Percentiles rank a stretch among this genome's conserved stretches.
Evolutionary conservation across 2,797 vertebrate species (phyloP).

Genomic region (Petrocephalus schoutedeni): DNA sequence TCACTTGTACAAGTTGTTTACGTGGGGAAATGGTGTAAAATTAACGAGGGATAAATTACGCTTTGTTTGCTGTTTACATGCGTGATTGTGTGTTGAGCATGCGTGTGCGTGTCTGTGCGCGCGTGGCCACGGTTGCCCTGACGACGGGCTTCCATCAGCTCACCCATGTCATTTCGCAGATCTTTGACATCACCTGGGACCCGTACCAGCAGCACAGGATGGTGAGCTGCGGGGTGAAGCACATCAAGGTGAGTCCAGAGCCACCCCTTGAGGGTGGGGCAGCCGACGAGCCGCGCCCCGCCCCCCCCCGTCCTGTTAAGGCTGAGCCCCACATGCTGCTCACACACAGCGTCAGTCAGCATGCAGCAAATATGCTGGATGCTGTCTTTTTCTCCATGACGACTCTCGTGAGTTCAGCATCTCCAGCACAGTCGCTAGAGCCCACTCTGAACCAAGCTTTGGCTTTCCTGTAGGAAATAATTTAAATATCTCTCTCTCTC

Average conservation of each 20-base stretch:
- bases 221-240: conserved; percentile 94
- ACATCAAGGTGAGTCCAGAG: conserved; percentile 84
- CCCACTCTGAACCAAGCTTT: not conserved
- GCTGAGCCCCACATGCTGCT: not conserved
- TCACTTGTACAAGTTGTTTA: not conserved
- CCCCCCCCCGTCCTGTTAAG: not conserved
- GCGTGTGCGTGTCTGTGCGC: not conserved
- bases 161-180: conserved; percentile 57
- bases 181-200: conserved; percentile 95
- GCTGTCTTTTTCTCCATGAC: not conserved
- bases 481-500: not conserved
- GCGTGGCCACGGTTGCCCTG: not conserved
- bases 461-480: not conserved
- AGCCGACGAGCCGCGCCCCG: not conserved
- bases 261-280: not conserved
- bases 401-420: not conserved
- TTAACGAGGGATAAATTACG: not conserved
- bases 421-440: not conserved
- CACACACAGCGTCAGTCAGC: not conserved
- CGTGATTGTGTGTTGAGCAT: not conserved
- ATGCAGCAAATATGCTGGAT: not conserved
- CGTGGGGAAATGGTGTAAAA: not conserved
- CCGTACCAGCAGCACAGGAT: conserved; percentile 76
- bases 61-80: not conserved
- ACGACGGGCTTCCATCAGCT: conserved; percentile 35